Percentiles rank a stretch among this genome's conserved stretches.
Conservation (phyloP, 2,888 invertebrate genomes). For the Mantis religiosa region DNA sequence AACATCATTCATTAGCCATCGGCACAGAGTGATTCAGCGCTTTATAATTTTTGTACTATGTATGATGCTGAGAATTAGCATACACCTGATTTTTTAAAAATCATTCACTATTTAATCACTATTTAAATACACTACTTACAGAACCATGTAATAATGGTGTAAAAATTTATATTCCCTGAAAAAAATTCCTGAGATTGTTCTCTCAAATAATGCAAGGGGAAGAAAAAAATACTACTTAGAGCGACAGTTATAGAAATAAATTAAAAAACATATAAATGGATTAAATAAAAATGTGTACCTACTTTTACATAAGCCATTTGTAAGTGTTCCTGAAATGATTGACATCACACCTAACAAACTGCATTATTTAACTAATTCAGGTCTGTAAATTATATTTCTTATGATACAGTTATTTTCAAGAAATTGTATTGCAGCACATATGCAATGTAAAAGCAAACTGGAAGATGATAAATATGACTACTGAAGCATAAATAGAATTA, state of each 20-base stretch:
- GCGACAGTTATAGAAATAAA: neutral
- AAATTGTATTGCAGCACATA: too few species aligned
- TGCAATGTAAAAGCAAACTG: too few species aligned
- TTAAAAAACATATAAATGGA: neutral
- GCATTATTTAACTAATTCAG: neutral
- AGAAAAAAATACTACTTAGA: conserved; percentile 9
- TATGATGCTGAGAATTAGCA: neutral
- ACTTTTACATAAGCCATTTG: neutral
- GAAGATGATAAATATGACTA: too few species aligned
- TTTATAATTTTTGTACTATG: neutral
- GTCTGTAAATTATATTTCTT: neutral
- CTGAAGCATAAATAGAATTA: too few species aligned
- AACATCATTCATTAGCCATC: neutral
- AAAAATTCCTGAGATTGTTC: conserved; percentile 27
- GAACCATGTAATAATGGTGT: neutral
- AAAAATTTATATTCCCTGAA: conserved; percentile 23
- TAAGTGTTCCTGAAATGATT: neutral
- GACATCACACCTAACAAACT: neutral
- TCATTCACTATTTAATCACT: neutral
- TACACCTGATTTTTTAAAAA: neutral
- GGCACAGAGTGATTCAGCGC: neutral
- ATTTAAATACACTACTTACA: conserved; percentile 9
- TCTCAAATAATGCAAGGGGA: neutral
- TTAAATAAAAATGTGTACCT: neutral
- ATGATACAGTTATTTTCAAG: too few species aligned